Evolutionary conservation across 2,888 invertebrate species (phyloP).

Genomic region (Sicus ferrugineus): DNA sequence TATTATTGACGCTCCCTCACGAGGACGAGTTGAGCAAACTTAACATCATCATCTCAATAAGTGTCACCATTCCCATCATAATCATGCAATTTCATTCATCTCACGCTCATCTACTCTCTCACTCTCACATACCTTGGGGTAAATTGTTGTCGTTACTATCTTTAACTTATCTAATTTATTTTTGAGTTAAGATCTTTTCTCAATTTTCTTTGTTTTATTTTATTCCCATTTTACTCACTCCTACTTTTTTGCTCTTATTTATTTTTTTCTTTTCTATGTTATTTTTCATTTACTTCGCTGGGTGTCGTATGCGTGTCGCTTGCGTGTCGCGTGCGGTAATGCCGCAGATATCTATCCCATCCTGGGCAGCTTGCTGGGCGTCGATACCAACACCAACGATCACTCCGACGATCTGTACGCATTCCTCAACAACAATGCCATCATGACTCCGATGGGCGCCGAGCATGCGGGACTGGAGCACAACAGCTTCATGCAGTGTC

Average conservation of each 20-base stretch:
- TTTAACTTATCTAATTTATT: background rate
- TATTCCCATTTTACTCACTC: slow-evolving; percentile 32
- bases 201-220: background rate
- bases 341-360: slow-evolving; percentile 62
- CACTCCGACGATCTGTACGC: slow-evolving; percentile 33
- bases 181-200: background rate
- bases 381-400: slow-evolving; percentile 54
- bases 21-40: background rate
- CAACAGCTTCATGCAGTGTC: slow-evolving; percentile 59
- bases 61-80: slow-evolving; percentile 34
- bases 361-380: slow-evolving; percentile 61
- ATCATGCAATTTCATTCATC: slow-evolving; percentile 27
- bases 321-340: background rate
- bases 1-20: background rate
- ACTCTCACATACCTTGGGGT: background rate
- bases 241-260: slow-evolving; percentile 34
- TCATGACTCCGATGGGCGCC: background rate
- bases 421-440: slow-evolving; percentile 33
- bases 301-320: background rate
- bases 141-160: slow-evolving; percentile 17
- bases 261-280: slow-evolving; percentile 17
- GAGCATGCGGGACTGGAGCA: slow-evolving; percentile 40
- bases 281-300: slow-evolving; percentile 10
- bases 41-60: background rate
- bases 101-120: slow-evolving; percentile 6